Conservation (phyloP, 2,797 vertebrate genomes). For the Florisuga fusca region DNA sequence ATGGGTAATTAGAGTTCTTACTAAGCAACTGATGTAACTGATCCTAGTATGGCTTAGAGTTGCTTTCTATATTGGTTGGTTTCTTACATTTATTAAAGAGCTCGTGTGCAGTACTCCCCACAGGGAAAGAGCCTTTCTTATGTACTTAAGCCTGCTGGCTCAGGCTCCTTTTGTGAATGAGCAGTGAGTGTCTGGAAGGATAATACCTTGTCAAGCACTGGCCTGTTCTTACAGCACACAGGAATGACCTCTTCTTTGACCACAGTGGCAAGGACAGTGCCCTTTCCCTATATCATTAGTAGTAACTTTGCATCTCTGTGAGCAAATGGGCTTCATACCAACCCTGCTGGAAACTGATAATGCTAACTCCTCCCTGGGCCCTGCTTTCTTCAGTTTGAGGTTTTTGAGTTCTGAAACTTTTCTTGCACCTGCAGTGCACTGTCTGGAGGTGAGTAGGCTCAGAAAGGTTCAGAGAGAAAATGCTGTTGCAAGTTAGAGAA, state of each 20-base stretch:
- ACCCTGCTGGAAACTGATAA: slow-evolving; percentile 50
- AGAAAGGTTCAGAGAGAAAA: slow-evolving; percentile 29
- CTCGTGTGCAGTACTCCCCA: neutral
- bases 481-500: slow-evolving; percentile 23
- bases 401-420: slow-evolving; percentile 69
- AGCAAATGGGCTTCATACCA: slow-evolving; percentile 45
- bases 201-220: neutral
- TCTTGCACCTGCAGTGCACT: slow-evolving; percentile 50
- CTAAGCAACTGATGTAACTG: neutral
- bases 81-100: neutral
- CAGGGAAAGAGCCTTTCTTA: neutral
- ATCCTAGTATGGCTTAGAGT: neutral
- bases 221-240: neutral
- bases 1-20: neutral
- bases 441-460: slow-evolving; percentile 68
- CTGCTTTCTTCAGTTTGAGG: slow-evolving; percentile 56
- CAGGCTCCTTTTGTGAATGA: neutral
- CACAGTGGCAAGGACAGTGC: neutral
- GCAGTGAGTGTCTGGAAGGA: neutral
- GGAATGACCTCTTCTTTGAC: neutral
- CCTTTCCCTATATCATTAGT: neutral
- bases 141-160: neutral
- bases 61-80: neutral
- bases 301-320: slow-evolving; percentile 10
- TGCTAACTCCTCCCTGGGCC: slow-evolving; percentile 35